Evolutionary conservation across 2,888 invertebrate genomes (phyloP).

Genomic region (Spodoptera picta): DNA sequence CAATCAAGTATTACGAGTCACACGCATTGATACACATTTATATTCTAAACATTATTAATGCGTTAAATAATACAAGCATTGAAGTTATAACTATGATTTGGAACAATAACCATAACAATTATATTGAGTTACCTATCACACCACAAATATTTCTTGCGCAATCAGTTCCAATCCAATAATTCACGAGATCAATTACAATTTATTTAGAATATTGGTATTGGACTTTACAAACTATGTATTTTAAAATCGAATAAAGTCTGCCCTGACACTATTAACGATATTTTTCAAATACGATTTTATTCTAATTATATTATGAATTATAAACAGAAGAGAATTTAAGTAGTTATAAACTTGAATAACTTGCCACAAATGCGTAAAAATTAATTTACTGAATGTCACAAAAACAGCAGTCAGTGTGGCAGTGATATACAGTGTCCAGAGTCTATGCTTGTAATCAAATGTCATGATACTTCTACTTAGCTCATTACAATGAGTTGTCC

Average conservation of each 20-base stretch:
- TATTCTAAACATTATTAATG: constrained; percentile 15
- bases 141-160: constrained; percentile 31
- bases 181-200: constrained; percentile 60
- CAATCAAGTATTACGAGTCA: constrained; percentile 42
- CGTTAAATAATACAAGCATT: constrained; percentile 41
- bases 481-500: constrained; percentile 93
- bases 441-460: constrained; percentile 21
- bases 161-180: constrained; percentile 50
- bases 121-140: constrained; percentile 27
- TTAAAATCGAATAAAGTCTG: constrained; percentile 40
- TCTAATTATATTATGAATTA: constrained; percentile 43
- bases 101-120: constrained; percentile 32
- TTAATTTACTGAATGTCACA: constrained; percentile 32
- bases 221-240: constrained; percentile 44
- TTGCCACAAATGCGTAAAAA: constrained; percentile 45
- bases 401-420: constrained; percentile 36
- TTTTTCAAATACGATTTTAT: constrained; percentile 45
- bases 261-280: constrained; percentile 40
- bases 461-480: constrained; percentile 66
- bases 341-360: constrained; percentile 35
- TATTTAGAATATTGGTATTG: constrained; percentile 50
- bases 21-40: constrained; percentile 10
- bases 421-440: constrained; percentile 42
- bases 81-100: constrained; percentile 29
- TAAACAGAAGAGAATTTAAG: constrained; percentile 38